Percentiles rank a stretch among this genome's conserved stretches.
Evolutionary conservation across 2,113 vertebrate species (phyloP).

Genomic region (Phyllopteryx taeniolatus): DNA sequence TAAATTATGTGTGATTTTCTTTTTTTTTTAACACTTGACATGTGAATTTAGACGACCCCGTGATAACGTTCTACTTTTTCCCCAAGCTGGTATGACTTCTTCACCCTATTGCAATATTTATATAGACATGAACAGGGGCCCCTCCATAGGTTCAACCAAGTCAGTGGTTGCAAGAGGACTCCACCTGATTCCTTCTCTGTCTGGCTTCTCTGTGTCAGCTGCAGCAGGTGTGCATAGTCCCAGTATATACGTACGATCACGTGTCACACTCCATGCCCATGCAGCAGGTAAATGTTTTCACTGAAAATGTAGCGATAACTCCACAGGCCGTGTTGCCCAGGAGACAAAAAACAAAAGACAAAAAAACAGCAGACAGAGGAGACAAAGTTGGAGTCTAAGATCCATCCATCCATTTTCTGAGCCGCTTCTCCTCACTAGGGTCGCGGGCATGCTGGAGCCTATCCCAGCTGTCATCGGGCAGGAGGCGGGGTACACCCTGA

Average conservation of each 20-base stretch:
- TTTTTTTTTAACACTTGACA: neutral
- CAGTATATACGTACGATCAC: neutral
- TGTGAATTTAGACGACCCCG: neutral
- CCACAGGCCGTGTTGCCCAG: neutral
- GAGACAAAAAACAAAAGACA: too few species aligned
- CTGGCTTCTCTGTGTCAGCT: neutral
- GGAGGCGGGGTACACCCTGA: too few species aligned
- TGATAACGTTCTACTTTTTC: neutral
- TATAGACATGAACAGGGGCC: neutral
- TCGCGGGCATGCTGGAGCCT: too few species aligned
- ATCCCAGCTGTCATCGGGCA: too few species aligned
- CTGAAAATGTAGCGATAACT: neutral
- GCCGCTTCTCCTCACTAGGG: too few species aligned
- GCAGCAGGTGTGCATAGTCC: neutral
- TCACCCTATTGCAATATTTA: neutral
- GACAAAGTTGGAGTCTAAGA: too few species aligned
- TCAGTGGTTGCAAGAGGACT: neutral
- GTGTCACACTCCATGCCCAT: neutral
- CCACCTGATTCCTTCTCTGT: neutral
- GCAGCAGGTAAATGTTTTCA: conserved; percentile 1
- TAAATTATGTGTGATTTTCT: too few species aligned
- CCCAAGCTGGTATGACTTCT: neutral
- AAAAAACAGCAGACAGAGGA: neutral
- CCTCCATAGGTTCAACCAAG: neutral
- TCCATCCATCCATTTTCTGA: too few species aligned